Evolutionary conservation across 2,888 invertebrate genomes (phyloP).

Genomic region (Coenonympha arcania): DNA sequence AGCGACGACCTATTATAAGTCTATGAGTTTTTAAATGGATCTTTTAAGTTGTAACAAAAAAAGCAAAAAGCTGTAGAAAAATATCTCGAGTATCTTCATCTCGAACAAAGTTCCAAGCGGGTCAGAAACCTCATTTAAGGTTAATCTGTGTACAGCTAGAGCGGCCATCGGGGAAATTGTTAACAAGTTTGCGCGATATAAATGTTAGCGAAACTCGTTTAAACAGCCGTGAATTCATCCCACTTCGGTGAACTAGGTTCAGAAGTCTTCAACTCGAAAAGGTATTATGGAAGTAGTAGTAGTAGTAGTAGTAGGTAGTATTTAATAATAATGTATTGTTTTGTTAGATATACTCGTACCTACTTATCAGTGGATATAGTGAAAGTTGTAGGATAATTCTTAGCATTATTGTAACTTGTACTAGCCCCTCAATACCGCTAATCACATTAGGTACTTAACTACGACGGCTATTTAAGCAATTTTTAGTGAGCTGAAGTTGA

Average conservation of each 20-base stretch:
- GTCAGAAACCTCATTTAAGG: background rate
- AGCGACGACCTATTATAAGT: no score
- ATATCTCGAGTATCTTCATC: background rate
- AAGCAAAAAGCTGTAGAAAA: background rate
- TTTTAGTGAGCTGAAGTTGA: no score
- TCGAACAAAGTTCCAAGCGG: background rate
- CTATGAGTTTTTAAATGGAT: background rate
- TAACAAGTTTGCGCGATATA: slow-evolving; percentile 1
- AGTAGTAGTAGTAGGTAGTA: no score
- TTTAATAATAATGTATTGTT: no score
- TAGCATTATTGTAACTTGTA: no score
- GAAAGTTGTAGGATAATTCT: no score
- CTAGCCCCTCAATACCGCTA: no score
- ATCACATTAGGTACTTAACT: no score
- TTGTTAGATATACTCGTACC: no score
- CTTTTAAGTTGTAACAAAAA: background rate
- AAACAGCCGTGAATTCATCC: background rate
- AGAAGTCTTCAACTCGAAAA: no score
- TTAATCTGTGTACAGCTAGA: slow-evolving; percentile 1
- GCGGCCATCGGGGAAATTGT: slow-evolving; percentile 6
- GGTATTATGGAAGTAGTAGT: background rate
- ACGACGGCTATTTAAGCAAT: no score
- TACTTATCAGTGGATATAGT: no score
- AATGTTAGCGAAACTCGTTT: slow-evolving; percentile 3
- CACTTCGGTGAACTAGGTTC: background rate